A percentile compares a stretch with the other conserved stretches of the same genome.
Evolutionary conservation across 2,113 vertebrate species (phyloP).

Genomic region (Miniopterus natalensis): DNA sequence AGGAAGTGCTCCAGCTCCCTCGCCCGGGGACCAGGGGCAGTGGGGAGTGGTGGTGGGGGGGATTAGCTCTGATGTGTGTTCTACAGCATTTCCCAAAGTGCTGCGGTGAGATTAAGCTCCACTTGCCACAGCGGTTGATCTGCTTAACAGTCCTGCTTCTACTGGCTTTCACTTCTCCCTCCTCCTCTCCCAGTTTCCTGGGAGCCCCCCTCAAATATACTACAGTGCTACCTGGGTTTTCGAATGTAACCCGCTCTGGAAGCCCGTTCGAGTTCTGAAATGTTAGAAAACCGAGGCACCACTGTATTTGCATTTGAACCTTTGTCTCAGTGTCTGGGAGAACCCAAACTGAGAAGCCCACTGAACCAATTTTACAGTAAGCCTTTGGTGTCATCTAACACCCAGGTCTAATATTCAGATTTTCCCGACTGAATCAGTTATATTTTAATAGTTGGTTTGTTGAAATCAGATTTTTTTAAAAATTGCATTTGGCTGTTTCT

Average conservation of each 20-base stretch:
- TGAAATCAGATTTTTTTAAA: neutral
- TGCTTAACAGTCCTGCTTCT: neutral
- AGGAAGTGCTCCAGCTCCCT: neutral
- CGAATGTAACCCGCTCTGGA: no score
- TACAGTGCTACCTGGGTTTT: neutral
- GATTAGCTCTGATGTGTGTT: neutral
- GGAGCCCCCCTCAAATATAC: neutral
- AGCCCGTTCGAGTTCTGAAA: no score
- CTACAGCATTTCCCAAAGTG: neutral
- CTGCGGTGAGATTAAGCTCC: neutral
- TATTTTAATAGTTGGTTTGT: neutral
- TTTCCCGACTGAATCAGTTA: neutral
- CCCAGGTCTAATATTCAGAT: neutral
- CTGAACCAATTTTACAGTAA: neutral
- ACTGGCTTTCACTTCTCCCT: neutral
- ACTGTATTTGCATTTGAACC: neutral
- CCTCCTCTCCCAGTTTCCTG: neutral
- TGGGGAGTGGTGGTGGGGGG: neutral
- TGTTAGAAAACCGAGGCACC: no score
- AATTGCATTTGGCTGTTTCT: neutral
- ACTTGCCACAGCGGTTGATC: neutral
- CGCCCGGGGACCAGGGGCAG: neutral
- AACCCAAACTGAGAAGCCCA: constrained; percentile 3
- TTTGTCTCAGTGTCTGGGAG: neutral
- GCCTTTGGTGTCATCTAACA: neutral